Conservation (phyloP, 1,140 invertebrate species). For the Brachionus sp. region DNA sequence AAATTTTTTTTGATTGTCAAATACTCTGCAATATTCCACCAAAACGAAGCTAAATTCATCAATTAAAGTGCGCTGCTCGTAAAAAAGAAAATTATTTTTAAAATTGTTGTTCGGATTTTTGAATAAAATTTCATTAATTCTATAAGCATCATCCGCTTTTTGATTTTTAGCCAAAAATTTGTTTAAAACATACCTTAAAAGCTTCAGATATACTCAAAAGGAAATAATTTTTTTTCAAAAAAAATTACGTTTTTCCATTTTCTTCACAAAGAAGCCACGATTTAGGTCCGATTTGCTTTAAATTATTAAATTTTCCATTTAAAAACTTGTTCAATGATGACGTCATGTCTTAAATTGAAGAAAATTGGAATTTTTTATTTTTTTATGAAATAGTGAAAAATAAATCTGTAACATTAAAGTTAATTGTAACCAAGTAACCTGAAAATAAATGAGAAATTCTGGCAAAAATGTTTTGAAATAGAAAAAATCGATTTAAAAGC, state of each 20-base stretch:
- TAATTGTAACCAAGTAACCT: neutral
- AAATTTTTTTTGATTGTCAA: neutral
- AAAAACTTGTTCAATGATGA: neutral
- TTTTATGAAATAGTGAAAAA: neutral
- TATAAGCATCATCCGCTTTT: neutral
- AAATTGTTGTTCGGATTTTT: neutral
- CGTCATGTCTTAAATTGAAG: neutral
- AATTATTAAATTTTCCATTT: constrained; percentile 11
- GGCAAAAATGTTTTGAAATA: neutral
- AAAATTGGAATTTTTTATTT: neutral
- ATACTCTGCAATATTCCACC: constrained; percentile 9
- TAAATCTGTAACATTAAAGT: neutral
- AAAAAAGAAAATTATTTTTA: constrained; percentile 24
- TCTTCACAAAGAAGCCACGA: neutral
- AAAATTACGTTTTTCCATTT: neutral
- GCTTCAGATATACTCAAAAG: neutral
- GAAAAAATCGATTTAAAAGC: neutral
- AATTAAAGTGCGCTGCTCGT: neutral
- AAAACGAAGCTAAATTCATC: neutral
- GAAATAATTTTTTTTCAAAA: neutral
- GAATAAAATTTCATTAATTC: neutral
- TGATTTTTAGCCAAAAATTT: neutral
- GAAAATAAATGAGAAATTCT: neutral
- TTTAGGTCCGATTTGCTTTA: constrained; percentile 23
- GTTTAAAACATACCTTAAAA: neutral